These are phyloP conservation scores for Panulirus ornatus DNA, from an alignment of 1,140 invertebrate species.

Conservation along the genomic window DNA sequence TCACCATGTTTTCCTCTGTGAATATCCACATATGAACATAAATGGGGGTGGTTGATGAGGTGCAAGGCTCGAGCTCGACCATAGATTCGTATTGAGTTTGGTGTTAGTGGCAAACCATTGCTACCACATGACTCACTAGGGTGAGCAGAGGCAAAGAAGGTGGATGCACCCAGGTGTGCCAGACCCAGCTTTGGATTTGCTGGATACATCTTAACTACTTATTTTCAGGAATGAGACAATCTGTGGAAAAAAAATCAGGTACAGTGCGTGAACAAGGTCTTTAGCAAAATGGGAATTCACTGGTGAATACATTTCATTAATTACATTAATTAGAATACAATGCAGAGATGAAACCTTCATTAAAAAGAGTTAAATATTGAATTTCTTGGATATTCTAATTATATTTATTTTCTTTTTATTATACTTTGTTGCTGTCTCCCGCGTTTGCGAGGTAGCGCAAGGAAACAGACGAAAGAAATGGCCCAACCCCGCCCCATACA, in stretches of 20 bases:
- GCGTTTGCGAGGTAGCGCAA: too few relatives aligned
- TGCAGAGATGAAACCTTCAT: too few relatives aligned
- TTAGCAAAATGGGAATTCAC: too few relatives aligned
- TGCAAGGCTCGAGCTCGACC: slow-evolving; percentile 92
- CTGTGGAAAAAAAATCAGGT: not conserved
- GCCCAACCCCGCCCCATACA: too few relatives aligned
- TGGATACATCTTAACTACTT: slow-evolving; percentile 31
- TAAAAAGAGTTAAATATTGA: too few relatives aligned
- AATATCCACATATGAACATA: slow-evolving; percentile 94
- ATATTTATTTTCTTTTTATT: too few relatives aligned
- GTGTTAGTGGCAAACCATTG: slow-evolving; percentile 96
- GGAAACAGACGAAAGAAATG: too few relatives aligned
- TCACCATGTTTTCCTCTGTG: slow-evolving; percentile 96
- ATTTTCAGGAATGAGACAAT: not conserved
- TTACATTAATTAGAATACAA: too few relatives aligned
- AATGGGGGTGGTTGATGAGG: slow-evolving; percentile 87
- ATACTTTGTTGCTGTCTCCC: too few relatives aligned
- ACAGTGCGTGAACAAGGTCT: too few relatives aligned
- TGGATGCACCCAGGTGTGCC: slow-evolving; percentile 73
- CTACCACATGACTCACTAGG: slow-evolving; percentile 95
- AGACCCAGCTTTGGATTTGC: slow-evolving; percentile 50
- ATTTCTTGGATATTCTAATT: too few relatives aligned
- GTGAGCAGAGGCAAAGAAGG: slow-evolving; percentile 89
- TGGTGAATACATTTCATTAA: too few relatives aligned
- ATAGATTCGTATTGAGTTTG: slow-evolving; percentile 96